These are phyloP conservation scores for Montipora sp. DNA, from an alignment of 64 coral and sea anemone species.

Conservation along the genomic window DNA sequence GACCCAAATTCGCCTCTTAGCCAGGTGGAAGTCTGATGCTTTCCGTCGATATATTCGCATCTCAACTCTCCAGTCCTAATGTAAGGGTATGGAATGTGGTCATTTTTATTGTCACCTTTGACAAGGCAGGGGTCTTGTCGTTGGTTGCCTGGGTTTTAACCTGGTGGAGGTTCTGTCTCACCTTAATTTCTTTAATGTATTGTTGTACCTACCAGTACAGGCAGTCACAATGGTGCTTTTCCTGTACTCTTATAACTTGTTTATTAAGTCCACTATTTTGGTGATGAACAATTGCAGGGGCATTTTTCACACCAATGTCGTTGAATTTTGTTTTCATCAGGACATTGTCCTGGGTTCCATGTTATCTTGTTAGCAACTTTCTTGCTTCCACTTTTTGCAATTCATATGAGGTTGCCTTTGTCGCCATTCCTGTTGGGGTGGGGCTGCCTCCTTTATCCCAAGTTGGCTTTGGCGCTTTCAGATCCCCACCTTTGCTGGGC, in stretches of 20 bases:
- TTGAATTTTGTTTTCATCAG: not conserved
- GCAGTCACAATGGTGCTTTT: not conserved
- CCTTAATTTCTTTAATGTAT: not conserved
- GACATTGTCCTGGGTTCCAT: not conserved
- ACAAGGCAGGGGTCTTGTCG: not conserved
- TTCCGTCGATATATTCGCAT: conserved; percentile 48
- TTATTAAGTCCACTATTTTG: no score
- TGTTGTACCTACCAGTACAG: not conserved
- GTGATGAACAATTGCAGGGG: no score
- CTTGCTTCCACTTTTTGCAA: not conserved
- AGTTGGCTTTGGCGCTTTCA: no score
- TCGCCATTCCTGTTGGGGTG: not conserved
- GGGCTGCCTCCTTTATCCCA: no score
- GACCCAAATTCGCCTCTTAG: conserved; percentile 7
- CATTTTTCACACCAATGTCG: not conserved
- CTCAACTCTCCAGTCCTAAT: not conserved
- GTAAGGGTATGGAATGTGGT: not conserved
- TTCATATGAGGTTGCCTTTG: not conserved
- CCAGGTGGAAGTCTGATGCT: conserved; percentile 36
- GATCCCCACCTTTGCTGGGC: no score
- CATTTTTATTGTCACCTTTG: not conserved
- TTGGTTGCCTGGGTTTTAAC: not conserved
- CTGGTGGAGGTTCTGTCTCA: not conserved
- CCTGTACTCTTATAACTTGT: no score
- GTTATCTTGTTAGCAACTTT: not conserved